Base-by-base conservation (phyloP, 1,140 invertebrate species). In the Mizuhopecten yessoensis region DNA sequence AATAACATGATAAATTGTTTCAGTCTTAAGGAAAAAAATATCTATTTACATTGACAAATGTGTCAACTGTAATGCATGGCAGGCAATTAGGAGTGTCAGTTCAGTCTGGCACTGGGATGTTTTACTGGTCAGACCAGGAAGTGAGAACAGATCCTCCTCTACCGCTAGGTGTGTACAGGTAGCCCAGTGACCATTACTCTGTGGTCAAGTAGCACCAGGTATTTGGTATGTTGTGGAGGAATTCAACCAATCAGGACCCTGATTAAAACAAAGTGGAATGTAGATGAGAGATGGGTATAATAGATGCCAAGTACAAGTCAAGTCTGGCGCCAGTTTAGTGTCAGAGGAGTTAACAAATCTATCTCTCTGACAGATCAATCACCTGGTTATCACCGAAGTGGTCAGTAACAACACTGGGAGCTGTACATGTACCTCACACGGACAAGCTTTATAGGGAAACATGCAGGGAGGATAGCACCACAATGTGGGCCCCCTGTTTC, bases 271-370 rank as follows among this genome's bases (percentile, higher is more conserved):
- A 75, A 75, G 57, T 17, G 57, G 57, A 75, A 75, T 75, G 57
- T 75, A 75, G 57, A 75, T 75, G 57, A 75, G 57, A 75, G 57
- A 75, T 75, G 57, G 23, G 57, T 75, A 75, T 75, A 75, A 75
- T 75, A 75, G 57, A 75, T 75, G 57, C 57, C 57, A 75, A 75
- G 57, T 75, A 75, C n/a, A 75, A 75, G 57, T 75, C 23, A n/a
- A 75, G 23, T 11, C 57, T 75, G 57, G 57, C 57, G 57, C 57
- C 57, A 75, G 57, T 29, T n/a, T 75, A 75, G 57, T 75, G 57
- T 75, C 57, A 13, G 57, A 75, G 57, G 57, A 75, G 57, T 75
- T 75, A 75, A 75, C 57, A 75, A 75, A 75, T 75, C 57, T 75
- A 75, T 75, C 57, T 29, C 9, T 5, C 11, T 0, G 57, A 75